phyloP scores from a whole-genome alignment of 2,797 vertebrate genomes.

The Bradypodion ventrale region DNA sequence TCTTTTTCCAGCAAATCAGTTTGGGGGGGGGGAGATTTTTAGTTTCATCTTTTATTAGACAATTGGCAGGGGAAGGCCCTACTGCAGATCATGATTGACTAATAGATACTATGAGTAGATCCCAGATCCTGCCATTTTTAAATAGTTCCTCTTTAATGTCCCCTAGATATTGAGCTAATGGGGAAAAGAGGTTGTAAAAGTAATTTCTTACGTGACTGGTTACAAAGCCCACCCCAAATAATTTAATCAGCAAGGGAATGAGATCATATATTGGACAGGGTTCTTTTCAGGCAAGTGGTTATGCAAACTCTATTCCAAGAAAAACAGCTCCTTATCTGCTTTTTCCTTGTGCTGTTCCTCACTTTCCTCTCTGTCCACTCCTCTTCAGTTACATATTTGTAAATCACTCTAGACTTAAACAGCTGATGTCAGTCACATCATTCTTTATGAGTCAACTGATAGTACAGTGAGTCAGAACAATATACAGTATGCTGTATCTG shows the following conservation, averaged over 20 bases:
- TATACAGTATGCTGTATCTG: neutral
- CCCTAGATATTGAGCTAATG: neutral
- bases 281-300: slow-evolving; percentile 58
- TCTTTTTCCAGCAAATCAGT: too few relatives aligned
- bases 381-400: neutral
- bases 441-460: slow-evolving; percentile 11
- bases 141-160: neutral
- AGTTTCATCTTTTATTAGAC: too few relatives aligned
- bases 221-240: neutral
- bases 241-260: slow-evolving; percentile 61
- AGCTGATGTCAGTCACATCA: slow-evolving; percentile 1
- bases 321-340: slow-evolving; percentile 23
- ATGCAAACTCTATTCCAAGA: slow-evolving; percentile 35
- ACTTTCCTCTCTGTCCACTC: neutral
- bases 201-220: neutral
- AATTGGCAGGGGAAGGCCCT: too few relatives aligned
- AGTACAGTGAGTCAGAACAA: neutral
- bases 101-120: too few relatives aligned
- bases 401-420: slow-evolving; percentile 1
- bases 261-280: slow-evolving; percentile 50
- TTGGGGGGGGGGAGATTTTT: too few relatives aligned
- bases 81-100: too few relatives aligned
- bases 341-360: neutral
- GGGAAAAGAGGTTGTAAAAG: neutral
- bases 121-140: neutral